Evolutionary conservation across 1,140 invertebrate genomes (phyloP).

Genomic region (Calliphora vicina): DNA sequence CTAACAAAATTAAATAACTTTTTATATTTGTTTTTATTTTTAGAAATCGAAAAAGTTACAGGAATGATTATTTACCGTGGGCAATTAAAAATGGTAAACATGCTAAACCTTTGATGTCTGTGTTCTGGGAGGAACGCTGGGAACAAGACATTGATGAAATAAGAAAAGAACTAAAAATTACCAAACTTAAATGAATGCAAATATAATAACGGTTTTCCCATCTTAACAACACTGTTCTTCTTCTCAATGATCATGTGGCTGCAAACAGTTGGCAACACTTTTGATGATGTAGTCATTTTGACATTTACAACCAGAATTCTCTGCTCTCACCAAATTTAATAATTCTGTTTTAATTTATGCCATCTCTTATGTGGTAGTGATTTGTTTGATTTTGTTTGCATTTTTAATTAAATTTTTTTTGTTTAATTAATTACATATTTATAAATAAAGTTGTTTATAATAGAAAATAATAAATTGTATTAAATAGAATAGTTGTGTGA

Average conservation of each 20-base stretch:
- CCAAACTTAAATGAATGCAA: conserved; percentile 48
- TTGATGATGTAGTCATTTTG: conserved; percentile 36
- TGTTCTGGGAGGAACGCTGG: conserved; percentile 96
- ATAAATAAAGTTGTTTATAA: conserved; percentile 14
- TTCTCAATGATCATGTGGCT: neutral
- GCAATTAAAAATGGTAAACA: conserved; percentile 81
- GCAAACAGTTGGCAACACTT: conserved; percentile 9
- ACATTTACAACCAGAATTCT: conserved; percentile 14
- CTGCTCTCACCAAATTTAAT: neutral
- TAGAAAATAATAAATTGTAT: too few species aligned
- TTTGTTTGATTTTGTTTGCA: conserved; percentile 36
- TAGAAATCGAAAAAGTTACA: conserved; percentile 83
- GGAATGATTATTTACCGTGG: conserved; percentile 86
- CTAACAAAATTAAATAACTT: too few species aligned
- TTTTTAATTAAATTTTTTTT: conserved; percentile 20
- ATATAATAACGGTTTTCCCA: neutral
- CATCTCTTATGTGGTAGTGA: neutral
- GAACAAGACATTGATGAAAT: conserved; percentile 86
- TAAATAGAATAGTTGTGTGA: too few species aligned
- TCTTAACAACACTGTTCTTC: neutral
- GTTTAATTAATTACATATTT: neutral
- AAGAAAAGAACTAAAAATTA: conserved; percentile 78
- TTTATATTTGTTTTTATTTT: neutral
- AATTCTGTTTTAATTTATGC: neutral
- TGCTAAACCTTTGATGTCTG: conserved; percentile 74